A percentile compares a stretch with the other conserved stretches of the same genome.
phyloP scores from a whole-genome alignment of 2,113 vertebrate genomes.

The Crotophaga sulcirostris region DNA sequence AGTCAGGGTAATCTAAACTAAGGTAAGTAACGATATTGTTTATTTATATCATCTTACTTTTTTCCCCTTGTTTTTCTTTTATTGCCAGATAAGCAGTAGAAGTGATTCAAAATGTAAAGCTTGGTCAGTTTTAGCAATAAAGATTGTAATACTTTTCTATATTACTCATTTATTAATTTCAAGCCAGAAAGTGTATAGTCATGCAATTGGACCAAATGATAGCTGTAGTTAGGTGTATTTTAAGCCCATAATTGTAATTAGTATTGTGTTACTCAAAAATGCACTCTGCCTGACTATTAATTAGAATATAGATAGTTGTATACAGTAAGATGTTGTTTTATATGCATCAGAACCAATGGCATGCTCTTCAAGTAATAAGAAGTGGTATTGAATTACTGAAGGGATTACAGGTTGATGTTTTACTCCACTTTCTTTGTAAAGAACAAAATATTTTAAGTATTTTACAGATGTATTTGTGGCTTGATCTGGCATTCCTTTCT shows the following conservation, averaged over 20 bases:
- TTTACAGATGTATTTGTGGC: neutral
- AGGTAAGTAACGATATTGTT: conserved; percentile 57
- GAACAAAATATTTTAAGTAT: neutral
- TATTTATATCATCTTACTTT: neutral
- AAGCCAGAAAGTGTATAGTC: neutral
- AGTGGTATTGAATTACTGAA: neutral
- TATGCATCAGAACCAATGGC: neutral
- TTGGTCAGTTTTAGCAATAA: neutral
- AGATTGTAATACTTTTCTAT: neutral
- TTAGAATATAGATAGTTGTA: neutral
- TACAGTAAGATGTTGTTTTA: neutral
- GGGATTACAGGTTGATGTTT: neutral
- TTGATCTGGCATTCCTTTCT: neutral
- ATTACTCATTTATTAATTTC: neutral
- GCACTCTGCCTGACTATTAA: neutral
- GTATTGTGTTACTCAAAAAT: neutral
- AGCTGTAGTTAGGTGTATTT: neutral
- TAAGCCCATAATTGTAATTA: neutral
- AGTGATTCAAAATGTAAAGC: neutral
- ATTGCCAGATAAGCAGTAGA: neutral
- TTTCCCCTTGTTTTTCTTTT: neutral
- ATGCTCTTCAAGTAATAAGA: neutral
- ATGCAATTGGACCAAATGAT: neutral
- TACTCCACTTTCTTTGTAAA: neutral
- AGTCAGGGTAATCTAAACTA: neutral